Evolutionary conservation across 2,888 invertebrate species (phyloP).

Genomic region (Oscheius myriophilus): DNA sequence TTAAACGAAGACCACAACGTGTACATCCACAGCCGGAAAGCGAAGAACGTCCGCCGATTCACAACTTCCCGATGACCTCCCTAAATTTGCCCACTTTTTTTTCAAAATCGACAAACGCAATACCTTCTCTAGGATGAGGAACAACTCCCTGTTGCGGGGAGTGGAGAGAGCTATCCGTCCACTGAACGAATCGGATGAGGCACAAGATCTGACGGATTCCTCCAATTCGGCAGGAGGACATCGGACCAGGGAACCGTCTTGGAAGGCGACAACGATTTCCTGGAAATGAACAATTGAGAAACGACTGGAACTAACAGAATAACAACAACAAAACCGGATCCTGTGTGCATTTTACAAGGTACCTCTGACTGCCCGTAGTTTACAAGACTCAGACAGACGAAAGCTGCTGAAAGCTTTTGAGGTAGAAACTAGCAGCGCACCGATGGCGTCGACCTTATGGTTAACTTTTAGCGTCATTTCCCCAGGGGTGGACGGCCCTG

Average conservation of each 20-base stretch:
- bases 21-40: slow-evolving; percentile 45
- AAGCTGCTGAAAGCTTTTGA: too few relatives aligned
- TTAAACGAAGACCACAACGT: slow-evolving; percentile 51
- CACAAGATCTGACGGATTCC: slow-evolving; percentile 22
- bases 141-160: slow-evolving; percentile 47
- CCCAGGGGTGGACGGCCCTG: too few relatives aligned
- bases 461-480: too few relatives aligned
- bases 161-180: slow-evolving; percentile 41
- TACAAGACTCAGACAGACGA: too few relatives aligned
- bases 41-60: slow-evolving; percentile 43
- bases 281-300: slow-evolving; percentile 31
- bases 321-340: too few relatives aligned
- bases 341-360: too few relatives aligned
- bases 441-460: too few relatives aligned
- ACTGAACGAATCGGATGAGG: slow-evolving; percentile 32
- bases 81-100: slow-evolving; percentile 1
- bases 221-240: slow-evolving; percentile 35
- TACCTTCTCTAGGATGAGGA: slow-evolving; percentile 43
- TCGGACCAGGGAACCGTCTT: slow-evolving; percentile 44
- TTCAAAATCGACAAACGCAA: neutral
- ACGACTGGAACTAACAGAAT: too few relatives aligned
- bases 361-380: too few relatives aligned
- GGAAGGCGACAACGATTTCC: slow-evolving; percentile 51
- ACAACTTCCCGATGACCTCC: slow-evolving; percentile 43
- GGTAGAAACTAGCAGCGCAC: too few relatives aligned